These are phyloP conservation scores for Exaiptasia diaphana DNA, from an alignment of 64 coral and sea anemone species.

Conservation along the genomic window DNA sequence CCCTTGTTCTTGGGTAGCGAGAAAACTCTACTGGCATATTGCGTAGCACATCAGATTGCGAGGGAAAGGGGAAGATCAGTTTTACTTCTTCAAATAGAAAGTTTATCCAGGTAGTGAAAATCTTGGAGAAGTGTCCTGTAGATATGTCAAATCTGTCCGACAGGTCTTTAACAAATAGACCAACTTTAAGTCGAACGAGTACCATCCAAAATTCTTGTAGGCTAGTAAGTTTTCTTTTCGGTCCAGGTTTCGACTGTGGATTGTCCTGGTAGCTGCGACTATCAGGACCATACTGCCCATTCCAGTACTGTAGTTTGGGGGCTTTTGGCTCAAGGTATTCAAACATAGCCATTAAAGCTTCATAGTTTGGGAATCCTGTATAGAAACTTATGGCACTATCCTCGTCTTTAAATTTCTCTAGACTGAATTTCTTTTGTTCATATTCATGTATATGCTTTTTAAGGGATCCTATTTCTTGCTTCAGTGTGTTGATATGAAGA, in stretches of 20 bases:
- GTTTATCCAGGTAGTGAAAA: conserved; percentile 18
- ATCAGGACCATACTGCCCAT: neutral
- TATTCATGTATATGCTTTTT: neutral
- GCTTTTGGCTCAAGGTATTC: conserved; percentile 31
- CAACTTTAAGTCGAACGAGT: conserved; percentile 13
- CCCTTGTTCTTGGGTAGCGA: conserved; percentile 7
- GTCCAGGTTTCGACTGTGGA: neutral
- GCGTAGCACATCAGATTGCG: neutral
- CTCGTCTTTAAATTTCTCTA: neutral
- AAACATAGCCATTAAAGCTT: neutral
- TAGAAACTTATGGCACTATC: neutral
- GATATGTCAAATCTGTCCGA: conserved; percentile 23
- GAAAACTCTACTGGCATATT: conserved; percentile 39
- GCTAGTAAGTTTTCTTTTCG: neutral
- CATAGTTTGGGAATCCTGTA: neutral
- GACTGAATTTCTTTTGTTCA: neutral
- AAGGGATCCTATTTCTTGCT: neutral
- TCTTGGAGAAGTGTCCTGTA: neutral
- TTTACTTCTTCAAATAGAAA: conserved; percentile 2
- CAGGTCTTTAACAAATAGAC: conserved; percentile 28
- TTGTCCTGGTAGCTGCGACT: neutral
- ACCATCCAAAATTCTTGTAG: neutral
- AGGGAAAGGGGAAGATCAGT: conserved; percentile 18
- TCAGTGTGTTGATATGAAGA: too few species aligned
- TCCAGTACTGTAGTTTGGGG: conserved; percentile 12